Percentiles rank a stretch among this genome's conserved stretches.
Conservation (phyloP, 2,113 vertebrate species). For the Cyanoderma ruficeps region DNA sequence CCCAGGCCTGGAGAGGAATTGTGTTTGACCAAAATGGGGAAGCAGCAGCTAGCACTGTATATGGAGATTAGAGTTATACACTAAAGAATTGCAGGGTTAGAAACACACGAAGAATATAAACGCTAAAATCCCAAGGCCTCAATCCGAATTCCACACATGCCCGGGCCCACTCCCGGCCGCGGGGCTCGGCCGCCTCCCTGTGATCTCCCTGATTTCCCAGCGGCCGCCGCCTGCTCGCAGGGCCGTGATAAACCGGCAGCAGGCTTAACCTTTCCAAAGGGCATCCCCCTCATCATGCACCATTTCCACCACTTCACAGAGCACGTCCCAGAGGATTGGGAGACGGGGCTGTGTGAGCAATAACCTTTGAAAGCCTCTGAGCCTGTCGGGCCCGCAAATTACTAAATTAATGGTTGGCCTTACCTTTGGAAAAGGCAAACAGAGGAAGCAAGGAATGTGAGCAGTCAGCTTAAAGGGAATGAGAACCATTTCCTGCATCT, state of each 20-base stretch:
- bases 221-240: background rate
- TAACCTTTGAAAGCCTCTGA: slow-evolving; percentile 21
- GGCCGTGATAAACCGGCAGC: background rate
- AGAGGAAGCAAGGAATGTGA: background rate
- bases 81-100: background rate
- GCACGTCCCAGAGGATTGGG: background rate
- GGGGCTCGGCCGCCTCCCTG: background rate
- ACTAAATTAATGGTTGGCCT: background rate
- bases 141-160: rapidly evolving
- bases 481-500: background rate
- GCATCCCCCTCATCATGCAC: slow-evolving; percentile 20
- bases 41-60: background rate
- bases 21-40: background rate
- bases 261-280: slow-evolving; percentile 63
- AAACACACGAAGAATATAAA: rapidly evolving
- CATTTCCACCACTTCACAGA: background rate
- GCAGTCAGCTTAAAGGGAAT: background rate
- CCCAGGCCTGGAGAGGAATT: background rate
- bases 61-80: rapidly evolving
- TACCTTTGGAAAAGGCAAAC: slow-evolving; percentile 5
- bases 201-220: background rate
- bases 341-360: background rate
- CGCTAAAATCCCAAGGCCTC: background rate
- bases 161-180: rapidly evolving
- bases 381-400: background rate